phyloP scores from a whole-genome alignment of 2,888 invertebrate species.

The Eilema caniola region DNA sequence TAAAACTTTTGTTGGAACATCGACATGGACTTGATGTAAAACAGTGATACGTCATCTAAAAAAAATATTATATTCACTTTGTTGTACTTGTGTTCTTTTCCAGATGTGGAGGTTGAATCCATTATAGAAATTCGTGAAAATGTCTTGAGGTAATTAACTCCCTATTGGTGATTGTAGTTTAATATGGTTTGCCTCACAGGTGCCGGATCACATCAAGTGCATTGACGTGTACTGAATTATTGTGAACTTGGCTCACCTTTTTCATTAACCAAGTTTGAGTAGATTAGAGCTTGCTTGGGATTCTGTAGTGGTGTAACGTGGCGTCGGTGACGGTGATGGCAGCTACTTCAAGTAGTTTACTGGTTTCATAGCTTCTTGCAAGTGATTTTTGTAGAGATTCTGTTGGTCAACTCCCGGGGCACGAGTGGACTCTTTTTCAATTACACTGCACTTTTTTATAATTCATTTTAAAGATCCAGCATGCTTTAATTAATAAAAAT shows the following conservation, averaged over 20 bases:
- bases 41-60: constrained; percentile 78
- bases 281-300: constrained; percentile 82
- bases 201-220: constrained; percentile 57
- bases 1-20: constrained; percentile 43
- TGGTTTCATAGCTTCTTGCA: constrained; percentile 51
- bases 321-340: constrained; percentile 73
- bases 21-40: constrained; percentile 85
- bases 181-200: constrained; percentile 76
- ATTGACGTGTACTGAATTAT: constrained; percentile 31
- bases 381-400: constrained; percentile 46
- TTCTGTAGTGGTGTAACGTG: constrained; percentile 67
- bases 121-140: constrained; percentile 86
- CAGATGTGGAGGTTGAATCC: constrained; percentile 87
- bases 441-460: constrained; percentile 43
- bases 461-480: constrained; percentile 36
- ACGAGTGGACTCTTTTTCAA: constrained; percentile 35
- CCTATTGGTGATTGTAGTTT: constrained; percentile 85
- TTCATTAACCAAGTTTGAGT: constrained; percentile 72
- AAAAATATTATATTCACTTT: constrained; percentile 82
- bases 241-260: constrained; percentile 57
- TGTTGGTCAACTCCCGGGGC: constrained; percentile 37
- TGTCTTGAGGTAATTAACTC: constrained; percentile 87
- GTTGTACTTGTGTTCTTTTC: constrained; percentile 87
- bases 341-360: constrained; percentile 38
- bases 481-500: constrained; percentile 47